Percentiles rank a stretch among this genome's conserved stretches.
Conservation (phyloP, 2,888 invertebrate species). For the Platycheirus albimanus region DNA sequence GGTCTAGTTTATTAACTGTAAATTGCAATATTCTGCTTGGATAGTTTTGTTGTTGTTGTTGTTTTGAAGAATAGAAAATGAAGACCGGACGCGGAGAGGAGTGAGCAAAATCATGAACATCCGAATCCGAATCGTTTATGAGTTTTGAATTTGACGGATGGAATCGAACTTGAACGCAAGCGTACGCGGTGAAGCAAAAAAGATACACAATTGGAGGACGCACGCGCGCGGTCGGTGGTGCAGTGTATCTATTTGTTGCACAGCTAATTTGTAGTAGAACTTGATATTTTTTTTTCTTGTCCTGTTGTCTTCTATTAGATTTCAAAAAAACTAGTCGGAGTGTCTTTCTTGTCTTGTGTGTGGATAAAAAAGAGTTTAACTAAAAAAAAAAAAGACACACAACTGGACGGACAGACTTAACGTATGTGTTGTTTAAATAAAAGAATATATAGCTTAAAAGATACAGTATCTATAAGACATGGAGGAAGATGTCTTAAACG, state of each 20-base stretch:
- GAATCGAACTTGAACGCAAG: conserved; percentile 39
- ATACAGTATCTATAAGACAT: conserved; percentile 77
- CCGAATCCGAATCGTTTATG: conserved; percentile 56
- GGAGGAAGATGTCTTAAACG: conserved; percentile 85
- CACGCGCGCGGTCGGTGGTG: conserved; percentile 6
- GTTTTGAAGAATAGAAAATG: conserved; percentile 2
- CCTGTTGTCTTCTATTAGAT: conserved; percentile 31
- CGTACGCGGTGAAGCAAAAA: conserved; percentile 24
- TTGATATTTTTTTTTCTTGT: conserved; percentile 44
- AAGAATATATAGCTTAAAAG: conserved; percentile 21
- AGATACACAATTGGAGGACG: neutral
- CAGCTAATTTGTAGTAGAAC: conserved; percentile 66
- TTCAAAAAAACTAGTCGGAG: conserved; percentile 53
- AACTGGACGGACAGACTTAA: too few relatives aligned
- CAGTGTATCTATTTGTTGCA: conserved; percentile 62
- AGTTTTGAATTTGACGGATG: conserved; percentile 69
- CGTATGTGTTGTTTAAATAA: conserved; percentile 38
- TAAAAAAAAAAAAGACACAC: conserved; percentile 45
- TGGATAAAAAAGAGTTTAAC: conserved; percentile 23
- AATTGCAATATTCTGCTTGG: conserved; percentile 57
- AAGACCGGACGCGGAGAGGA: conserved; percentile 15
- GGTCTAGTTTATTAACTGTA: conserved; percentile 73
- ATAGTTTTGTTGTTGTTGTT: conserved; percentile 34
- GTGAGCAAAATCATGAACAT: conserved; percentile 28
- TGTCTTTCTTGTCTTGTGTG: conserved; percentile 26